phyloP scores from a whole-genome alignment of 2,888 invertebrate species.

The Glaucopsyche alexis region DNA sequence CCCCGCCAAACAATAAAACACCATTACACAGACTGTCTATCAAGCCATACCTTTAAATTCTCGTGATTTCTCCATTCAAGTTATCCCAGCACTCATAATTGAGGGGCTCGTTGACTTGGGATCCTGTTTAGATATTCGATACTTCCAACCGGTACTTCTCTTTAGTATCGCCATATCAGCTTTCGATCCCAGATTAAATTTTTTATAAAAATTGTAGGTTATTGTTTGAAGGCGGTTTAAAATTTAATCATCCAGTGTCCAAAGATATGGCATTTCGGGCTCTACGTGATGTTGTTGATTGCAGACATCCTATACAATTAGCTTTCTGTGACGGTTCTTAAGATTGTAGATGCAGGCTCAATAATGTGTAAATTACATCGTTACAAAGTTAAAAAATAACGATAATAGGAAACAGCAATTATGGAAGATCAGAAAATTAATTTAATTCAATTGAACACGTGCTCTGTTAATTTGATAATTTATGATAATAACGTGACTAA shows the following conservation, averaged over 20 bases:
- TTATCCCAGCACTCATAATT: not conserved
- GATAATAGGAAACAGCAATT: not conserved
- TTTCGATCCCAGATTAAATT: not conserved
- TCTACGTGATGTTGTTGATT: not conserved
- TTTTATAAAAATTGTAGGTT: not conserved
- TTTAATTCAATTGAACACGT: not conserved
- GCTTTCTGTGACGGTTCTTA: not conserved
- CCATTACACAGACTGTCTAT: slow-evolving; percentile 8
- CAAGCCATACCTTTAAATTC: slow-evolving; percentile 5
- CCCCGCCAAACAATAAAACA: slow-evolving; percentile 7
- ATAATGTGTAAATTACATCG: not conserved
- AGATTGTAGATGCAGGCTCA: not conserved
- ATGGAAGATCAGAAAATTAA: not conserved
- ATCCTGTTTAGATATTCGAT: not conserved
- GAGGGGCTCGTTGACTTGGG: not conserved
- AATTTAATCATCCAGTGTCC: not conserved
- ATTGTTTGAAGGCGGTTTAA: not conserved
- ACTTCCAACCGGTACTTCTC: not conserved
- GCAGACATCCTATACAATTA: slow-evolving; percentile 2
- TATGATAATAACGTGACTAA: slow-evolving; percentile 7
- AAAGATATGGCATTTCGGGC: not conserved
- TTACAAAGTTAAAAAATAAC: not conserved
- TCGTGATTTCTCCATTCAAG: not conserved
- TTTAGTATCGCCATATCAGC: not conserved
- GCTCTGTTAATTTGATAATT: not conserved